Evolutionary conservation across 2,888 invertebrate species (phyloP).

Genomic region (Gryllus longicercus): DNA sequence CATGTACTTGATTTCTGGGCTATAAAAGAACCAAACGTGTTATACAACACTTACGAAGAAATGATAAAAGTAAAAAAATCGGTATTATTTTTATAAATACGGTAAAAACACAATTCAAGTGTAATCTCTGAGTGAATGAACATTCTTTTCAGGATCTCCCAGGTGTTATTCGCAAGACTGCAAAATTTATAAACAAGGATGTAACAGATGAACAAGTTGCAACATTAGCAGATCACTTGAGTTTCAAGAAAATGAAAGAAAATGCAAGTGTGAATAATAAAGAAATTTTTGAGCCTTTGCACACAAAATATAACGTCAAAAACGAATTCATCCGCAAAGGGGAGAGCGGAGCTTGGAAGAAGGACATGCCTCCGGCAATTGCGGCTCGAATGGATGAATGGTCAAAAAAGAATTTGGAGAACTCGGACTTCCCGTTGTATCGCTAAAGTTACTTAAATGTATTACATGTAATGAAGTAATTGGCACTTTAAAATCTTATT

Average conservation of each 20-base stretch:
- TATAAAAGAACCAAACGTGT: background rate
- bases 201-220: background rate
- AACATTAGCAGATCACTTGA: background rate
- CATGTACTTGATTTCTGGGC: background rate
- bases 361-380: background rate
- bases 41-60: background rate
- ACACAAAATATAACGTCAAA: background rate
- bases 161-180: background rate
- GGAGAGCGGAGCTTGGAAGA: background rate
- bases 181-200: background rate
- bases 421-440: background rate
- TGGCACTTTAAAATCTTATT: no score
- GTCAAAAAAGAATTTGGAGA: background rate
- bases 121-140: no score
- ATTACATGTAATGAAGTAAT: no score
- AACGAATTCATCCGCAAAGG: background rate
- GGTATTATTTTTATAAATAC: no score
- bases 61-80: background rate
- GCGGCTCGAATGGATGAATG: background rate
- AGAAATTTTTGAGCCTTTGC: background rate
- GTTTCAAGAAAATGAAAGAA: background rate
- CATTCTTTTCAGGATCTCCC: background rate
- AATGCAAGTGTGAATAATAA: background rate
- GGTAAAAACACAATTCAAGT: no score
- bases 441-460: no score